Base-by-base conservation (phyloP, 2,113 vertebrate genomes). In the Lampris megalopsis region DNA sequence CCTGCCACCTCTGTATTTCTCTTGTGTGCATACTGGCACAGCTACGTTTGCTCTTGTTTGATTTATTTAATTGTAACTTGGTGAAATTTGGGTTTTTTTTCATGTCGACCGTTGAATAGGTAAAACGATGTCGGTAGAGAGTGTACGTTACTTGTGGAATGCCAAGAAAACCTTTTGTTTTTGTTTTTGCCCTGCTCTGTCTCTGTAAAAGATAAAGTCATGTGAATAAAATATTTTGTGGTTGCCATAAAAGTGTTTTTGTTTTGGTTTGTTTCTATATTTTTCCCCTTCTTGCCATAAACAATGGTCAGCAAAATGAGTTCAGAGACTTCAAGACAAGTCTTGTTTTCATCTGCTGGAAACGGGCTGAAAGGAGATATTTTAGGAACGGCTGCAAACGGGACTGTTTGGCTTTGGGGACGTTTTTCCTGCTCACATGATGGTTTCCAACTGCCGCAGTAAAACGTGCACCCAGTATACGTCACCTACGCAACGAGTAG, bases 191-290 rank as follows among this genome's bases (percentile, higher is more conserved):
- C 64, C 57, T 37, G 60, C 62, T 86, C 70, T 78, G 79, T 86
- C 79, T 87, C 68, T 88, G 82, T 86, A 72, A 87, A 88, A 69
- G 84, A 89, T 83, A 64, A 77, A 85, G 87, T 91, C 85, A 78
- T 85, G 78, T 86, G 77, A 94, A 91, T 94, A 92, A 94, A 93
- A 90, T 77, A 87, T 82, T 87, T 70, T 85, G 84, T 91, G 81
- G 79, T 88, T 79, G 77, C 80, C 76, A 83, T 72, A 59, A 81
- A 88, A 74, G 52, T 50, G 71, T 54, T 85, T 85, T 90, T 77
- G 65, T 72, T 90, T 79, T 75, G 5, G 0, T 75, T 73, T 78
- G 4, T 67, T 68, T 65, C 1, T 52, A 9, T 67, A 13, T 59
- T 62, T 24, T 63, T 60, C 24, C 48, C 60, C 64, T 67, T 11